Evolutionary conservation across 2,797 vertebrate genomes (phyloP).

Genomic region (Rhincodon typus): DNA sequence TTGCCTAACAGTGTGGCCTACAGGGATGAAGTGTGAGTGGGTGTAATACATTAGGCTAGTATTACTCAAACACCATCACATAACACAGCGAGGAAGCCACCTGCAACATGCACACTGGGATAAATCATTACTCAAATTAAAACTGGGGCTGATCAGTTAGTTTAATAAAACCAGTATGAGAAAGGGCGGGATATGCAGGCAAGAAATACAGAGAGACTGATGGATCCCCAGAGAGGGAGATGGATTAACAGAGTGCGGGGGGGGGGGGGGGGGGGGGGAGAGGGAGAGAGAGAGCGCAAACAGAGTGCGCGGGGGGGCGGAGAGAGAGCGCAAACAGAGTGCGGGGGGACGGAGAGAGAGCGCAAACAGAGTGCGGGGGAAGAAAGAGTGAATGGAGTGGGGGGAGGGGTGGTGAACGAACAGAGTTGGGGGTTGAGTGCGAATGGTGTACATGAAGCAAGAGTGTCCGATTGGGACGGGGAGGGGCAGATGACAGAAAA

Average conservation of each 20-base stretch:
- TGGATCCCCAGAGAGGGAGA: too few relatives aligned
- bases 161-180: not conserved
- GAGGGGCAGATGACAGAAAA: not conserved
- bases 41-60: too few relatives aligned
- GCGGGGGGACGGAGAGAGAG: too few relatives aligned
- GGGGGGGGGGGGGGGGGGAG: too few relatives aligned
- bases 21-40: not conserved
- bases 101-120: not conserved
- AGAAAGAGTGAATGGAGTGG: not conserved
- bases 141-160: not conserved
- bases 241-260: too few relatives aligned
- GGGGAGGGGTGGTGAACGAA: too few relatives aligned
- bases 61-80: not conserved
- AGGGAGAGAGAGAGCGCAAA: not conserved
- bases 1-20: not conserved
- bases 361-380: accelerated
- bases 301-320: not conserved
- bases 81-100: too few relatives aligned
- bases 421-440: too few relatives aligned
- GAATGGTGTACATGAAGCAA: not conserved
- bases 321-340: too few relatives aligned
- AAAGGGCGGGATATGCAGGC: not conserved
- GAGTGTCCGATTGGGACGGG: not conserved
- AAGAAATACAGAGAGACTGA: not conserved
- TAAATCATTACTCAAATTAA: not conserved